Percentiles rank a stretch among this genome's conserved stretches.
phyloP scores from a whole-genome alignment of 2,797 vertebrate species.

The Carcharodon carcharias region DNA sequence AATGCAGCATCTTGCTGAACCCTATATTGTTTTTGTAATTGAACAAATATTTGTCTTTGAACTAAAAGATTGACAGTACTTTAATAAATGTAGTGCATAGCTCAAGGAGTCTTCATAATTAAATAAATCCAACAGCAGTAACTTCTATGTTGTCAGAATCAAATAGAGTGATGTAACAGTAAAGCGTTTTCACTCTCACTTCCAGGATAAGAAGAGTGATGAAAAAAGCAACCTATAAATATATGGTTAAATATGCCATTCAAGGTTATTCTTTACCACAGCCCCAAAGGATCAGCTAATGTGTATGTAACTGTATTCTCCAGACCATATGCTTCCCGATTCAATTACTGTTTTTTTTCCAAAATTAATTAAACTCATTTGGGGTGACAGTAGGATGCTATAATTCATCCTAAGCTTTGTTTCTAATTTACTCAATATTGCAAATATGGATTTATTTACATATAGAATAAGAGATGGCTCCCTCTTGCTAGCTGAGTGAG shows the following conservation, averaged over 20 bases:
- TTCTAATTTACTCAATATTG: not conserved
- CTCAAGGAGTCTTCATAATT: not conserved
- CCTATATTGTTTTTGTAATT: not conserved
- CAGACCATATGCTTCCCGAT: not conserved
- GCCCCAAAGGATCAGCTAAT: not conserved
- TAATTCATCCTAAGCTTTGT: not conserved
- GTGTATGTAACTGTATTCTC: not conserved
- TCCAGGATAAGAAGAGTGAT: not conserved
- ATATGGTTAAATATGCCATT: not conserved
- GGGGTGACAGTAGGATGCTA: not conserved
- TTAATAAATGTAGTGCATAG: not conserved
- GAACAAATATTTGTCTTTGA: not conserved
- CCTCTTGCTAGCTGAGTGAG: not conserved
- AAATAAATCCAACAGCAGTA: constrained; percentile 1
- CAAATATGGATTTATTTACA: not conserved
- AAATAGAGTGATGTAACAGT: not conserved
- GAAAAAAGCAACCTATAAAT: not conserved
- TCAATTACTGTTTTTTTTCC: not conserved
- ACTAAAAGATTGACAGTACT: not conserved
- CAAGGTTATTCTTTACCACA: not conserved
- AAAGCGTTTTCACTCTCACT: not conserved
- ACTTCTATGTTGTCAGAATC: not conserved
- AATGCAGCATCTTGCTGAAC: not conserved
- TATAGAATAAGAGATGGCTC: not conserved
- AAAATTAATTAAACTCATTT: not conserved